phyloP scores from a whole-genome alignment of 2,888 invertebrate species.

The Pyrgus malvae region DNA sequence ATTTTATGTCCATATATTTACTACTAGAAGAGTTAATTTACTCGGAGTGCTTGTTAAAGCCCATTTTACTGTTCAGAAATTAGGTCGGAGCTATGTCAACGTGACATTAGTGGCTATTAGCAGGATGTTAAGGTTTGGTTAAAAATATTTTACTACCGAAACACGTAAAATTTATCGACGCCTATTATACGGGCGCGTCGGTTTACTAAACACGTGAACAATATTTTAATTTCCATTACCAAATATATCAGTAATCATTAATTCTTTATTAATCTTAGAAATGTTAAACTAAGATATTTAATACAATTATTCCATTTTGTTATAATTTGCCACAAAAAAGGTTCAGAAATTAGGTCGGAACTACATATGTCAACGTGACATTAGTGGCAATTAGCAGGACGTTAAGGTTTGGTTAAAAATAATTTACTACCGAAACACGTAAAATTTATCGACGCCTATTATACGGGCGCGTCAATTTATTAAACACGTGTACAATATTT shows the following conservation, averaged over 20 bases:
- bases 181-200: conserved; percentile 29
- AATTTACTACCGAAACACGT: conserved; percentile 45
- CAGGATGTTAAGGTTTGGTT: conserved; percentile 60
- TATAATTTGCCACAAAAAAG: neutral
- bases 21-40: conserved; percentile 18
- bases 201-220: conserved; percentile 13
- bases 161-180: conserved; percentile 45
- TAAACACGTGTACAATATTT: conserved; percentile 35
- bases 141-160: conserved; percentile 53
- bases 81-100: conserved; percentile 54
- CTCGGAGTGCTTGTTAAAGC: conserved; percentile 26
- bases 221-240: conserved; percentile 56
- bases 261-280: too few species aligned
- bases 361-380: conserved; percentile 50
- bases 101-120: conserved; percentile 67
- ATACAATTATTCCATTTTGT: too few species aligned
- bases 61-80: conserved; percentile 56
- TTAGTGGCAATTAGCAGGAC: conserved; percentile 68
- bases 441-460: conserved; percentile 43
- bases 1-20: conserved; percentile 17
- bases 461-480: conserved; percentile 26
- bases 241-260: too few species aligned
- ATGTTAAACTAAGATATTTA: too few species aligned
- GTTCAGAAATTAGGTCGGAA: conserved; percentile 56
- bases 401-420: conserved; percentile 62